Evolutionary conservation across 2,797 vertebrate species (phyloP).

Genomic region (Lycodopsis pacificus): DNA sequence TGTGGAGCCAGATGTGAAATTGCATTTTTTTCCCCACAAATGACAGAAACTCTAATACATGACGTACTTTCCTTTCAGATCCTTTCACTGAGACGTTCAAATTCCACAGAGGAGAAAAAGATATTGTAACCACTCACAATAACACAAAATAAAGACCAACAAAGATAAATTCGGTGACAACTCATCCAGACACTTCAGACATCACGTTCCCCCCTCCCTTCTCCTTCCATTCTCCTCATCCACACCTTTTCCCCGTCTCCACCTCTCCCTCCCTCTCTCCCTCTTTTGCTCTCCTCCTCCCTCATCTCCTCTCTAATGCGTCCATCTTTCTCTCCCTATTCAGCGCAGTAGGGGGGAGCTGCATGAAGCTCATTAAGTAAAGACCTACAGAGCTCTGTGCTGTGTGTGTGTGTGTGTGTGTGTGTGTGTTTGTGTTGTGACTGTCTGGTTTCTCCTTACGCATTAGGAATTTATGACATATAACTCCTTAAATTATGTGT

Average conservation of each 20-base stretch:
- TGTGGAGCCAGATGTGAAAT: background rate
- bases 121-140: conserved; percentile 34
- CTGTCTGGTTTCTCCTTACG: conserved; percentile 81
- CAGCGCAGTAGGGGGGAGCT: conserved; percentile 71
- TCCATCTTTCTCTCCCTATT: conserved; percentile 64
- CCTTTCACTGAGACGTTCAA: conserved; percentile 34
- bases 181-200: conserved; percentile 48
- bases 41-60: background rate
- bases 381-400: conserved; percentile 83
- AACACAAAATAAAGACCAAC: conserved; percentile 42
- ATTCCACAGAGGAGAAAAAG: conserved; percentile 8
- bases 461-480: conserved; percentile 88
- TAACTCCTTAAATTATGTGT: conserved; percentile 55
- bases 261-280: background rate
- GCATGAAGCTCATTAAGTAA: conserved; percentile 88
- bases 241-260: background rate
- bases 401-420: conserved; percentile 26
- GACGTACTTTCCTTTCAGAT: conserved; percentile 13
- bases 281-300: conserved; percentile 35
- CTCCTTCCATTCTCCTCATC: conserved; percentile 25
- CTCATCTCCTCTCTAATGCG: conserved; percentile 59
- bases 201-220: conserved; percentile 4
- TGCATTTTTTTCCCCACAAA: background rate
- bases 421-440: conserved; percentile 19
- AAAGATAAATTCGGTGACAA: conserved; percentile 42